Evolutionary conservation across 2,113 vertebrate species (phyloP), one percentile per base, ranked within the genome.

Genomic region (Etheostoma cragini): DNA sequence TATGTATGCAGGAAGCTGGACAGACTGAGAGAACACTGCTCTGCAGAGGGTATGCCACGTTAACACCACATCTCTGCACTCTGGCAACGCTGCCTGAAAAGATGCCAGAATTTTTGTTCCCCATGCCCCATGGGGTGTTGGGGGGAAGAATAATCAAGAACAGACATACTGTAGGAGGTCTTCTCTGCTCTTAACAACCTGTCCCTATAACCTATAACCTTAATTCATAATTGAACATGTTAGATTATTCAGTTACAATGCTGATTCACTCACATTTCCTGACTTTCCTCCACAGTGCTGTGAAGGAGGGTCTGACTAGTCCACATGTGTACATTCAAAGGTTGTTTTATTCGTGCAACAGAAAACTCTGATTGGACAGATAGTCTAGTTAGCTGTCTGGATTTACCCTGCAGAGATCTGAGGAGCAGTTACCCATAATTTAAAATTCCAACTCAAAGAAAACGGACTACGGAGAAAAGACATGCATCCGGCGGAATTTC

Each of bases 21-120:
- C 74, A 89, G 86, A 93, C 87, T 46, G 60, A 42, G 78, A 77
- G 76, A 80, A 71, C 72, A 79, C 74, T 64, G 83, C 65, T 66
- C 74, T 87, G 71, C 87, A 57, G 75, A 56, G 65, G 63, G 35
- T 80, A 82, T 49, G 85, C 90, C 91, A 88, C 82, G 80, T 93
- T 89, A 87, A 60, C 83, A 30, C 61, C 69, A 66, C 57, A 68
- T 53, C 65, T 71, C 67, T 57, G 54, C 54, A 67, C 47, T 49
- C 58, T 78, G 76, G 81, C 74, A 81, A 47, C 54, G 12, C 38
- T 54, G 73, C 53, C 82, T 67, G 24, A 54, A 30, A 53, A 26
- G 24, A 80, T 80, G 81, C 64, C 76, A 72, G 76, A 38, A 12
- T 56, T 81, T 53, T 26, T 62, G 58, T 65, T 33, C 38, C 45